A percentile compares a stretch with the other conserved stretches of the same genome.
Conservation (phyloP, 2,888 invertebrate species). For the Heteropelma amictum region DNA sequence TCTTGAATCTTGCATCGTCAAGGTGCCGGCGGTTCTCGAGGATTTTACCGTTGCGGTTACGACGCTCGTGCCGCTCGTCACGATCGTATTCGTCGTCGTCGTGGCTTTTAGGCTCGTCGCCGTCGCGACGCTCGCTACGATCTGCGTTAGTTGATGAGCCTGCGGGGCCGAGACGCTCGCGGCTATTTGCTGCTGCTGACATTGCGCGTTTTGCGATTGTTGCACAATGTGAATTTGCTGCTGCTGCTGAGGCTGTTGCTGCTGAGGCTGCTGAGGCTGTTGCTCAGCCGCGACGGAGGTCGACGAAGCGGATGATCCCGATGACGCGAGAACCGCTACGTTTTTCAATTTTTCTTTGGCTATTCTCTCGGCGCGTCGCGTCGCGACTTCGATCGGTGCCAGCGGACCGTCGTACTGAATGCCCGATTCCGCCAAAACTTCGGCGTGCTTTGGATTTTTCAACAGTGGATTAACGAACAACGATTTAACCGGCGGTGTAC, state of each 20-base stretch:
- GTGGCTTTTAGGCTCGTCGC: conserved; percentile 65
- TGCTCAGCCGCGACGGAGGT: conserved; percentile 64
- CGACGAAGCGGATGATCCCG: conserved; percentile 59
- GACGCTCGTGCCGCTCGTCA: conserved; percentile 56
- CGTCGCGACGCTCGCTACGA: conserved; percentile 64
- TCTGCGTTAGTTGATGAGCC: conserved; percentile 68
- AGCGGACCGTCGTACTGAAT: conserved; percentile 91
- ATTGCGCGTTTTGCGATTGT: conserved; percentile 42
- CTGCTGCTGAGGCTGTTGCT: conserved; percentile 66
- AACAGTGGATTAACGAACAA: conserved; percentile 85
- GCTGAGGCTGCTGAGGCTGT: conserved; percentile 66
- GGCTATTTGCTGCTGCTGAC: conserved; percentile 61
- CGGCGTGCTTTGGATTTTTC: conserved; percentile 91
- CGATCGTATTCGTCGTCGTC: conserved; percentile 62
- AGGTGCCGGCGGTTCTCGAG: conserved; percentile 63
- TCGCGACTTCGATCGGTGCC: conserved; percentile 89
- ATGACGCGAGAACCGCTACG: conserved; percentile 59
- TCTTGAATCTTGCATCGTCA: conserved; percentile 70
- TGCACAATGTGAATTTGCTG: conserved; percentile 70
- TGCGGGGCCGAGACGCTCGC: conserved; percentile 68
- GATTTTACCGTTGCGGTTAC: conserved; percentile 67
- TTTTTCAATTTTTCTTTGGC: conserved; percentile 88
- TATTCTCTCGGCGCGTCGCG: conserved; percentile 89
- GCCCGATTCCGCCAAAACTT: conserved; percentile 89
- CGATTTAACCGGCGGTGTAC: conserved; percentile 87